These are phyloP conservation scores for Aporrectodea caliginosa DNA, from an alignment of 1,140 invertebrate genomes.

Conservation along the genomic window DNA sequence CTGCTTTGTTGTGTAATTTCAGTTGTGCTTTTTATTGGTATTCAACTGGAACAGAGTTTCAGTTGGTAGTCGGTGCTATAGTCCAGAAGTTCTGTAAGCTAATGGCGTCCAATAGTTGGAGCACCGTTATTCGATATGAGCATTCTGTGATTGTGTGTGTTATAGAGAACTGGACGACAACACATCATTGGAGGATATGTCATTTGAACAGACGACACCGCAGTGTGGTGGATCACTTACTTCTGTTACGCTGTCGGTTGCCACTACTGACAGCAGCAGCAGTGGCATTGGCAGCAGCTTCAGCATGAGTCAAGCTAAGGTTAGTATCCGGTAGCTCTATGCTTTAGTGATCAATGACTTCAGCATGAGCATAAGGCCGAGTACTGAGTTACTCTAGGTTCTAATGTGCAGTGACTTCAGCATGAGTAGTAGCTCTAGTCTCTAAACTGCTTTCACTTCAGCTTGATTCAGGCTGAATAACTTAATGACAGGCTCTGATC, in stretches of 20 bases:
- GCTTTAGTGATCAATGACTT: background rate
- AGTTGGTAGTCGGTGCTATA: background rate
- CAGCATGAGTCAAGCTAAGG: conserved; percentile 30
- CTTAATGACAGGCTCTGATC: no score
- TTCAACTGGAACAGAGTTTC: background rate
- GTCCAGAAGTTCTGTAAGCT: background rate
- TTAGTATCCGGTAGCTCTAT: no score
- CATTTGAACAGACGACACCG: conserved; percentile 66
- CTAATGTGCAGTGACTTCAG: background rate
- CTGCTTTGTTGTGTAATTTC: background rate
- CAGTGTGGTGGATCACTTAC: conserved; percentile 78
- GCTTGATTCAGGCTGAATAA: no score
- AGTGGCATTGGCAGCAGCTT: conserved; percentile 40
- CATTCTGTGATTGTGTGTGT: no score
- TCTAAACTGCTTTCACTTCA: background rate
- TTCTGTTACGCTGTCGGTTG: conserved; percentile 67
- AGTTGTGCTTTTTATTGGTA: background rate
- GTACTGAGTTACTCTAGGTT: background rate
- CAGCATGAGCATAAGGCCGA: background rate
- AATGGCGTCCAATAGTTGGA: no score
- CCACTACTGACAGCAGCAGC: conserved; percentile 78
- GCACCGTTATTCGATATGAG: no score
- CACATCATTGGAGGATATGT: conserved; percentile 70
- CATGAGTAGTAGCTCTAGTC: background rate
- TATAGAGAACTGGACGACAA: conserved; percentile 81